Evolutionary conservation across 2,888 invertebrate species (phyloP).

Genomic region (Coenonympha arcania): DNA sequence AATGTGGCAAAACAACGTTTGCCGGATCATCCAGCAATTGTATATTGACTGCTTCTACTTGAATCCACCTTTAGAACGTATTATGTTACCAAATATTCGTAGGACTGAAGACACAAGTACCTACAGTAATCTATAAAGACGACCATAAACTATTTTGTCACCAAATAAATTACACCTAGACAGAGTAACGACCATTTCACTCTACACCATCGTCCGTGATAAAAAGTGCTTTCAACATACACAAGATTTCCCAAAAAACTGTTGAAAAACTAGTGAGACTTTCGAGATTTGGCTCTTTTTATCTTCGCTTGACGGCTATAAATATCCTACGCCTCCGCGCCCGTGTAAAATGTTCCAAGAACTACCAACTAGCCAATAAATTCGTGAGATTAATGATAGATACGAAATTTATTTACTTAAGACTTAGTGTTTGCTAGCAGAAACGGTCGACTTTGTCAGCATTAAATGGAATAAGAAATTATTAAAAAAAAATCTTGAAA

Average conservation of each 20-base stretch:
- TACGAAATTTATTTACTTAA: conserved; percentile 62
- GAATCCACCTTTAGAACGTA: too few relatives aligned
- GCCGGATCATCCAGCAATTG: too few relatives aligned
- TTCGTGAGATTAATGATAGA: conserved; percentile 65
- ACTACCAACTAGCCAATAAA: conserved; percentile 58
- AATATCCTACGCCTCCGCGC: conserved; percentile 62
- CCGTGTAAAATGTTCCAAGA: conserved; percentile 48
- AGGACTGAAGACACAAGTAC: too few relatives aligned
- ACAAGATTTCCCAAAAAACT: conserved; percentile 46
- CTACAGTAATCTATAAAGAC: conserved; percentile 8
- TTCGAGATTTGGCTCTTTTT: conserved; percentile 44
- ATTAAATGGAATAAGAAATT: not conserved
- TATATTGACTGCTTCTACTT: too few relatives aligned
- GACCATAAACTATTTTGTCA: conserved; percentile 14
- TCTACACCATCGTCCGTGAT: conserved; percentile 39
- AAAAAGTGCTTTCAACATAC: conserved; percentile 30
- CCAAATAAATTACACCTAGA: conserved; percentile 32
- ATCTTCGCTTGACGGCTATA: conserved; percentile 60
- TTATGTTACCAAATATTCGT: too few relatives aligned
- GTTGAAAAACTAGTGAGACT: conserved; percentile 49
- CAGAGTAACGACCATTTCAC: conserved; percentile 47
- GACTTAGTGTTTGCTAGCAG: not conserved
- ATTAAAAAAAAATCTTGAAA: too few relatives aligned
- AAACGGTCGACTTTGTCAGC: not conserved
- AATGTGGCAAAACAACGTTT: too few relatives aligned